Percentiles rank a stretch among this genome's conserved stretches.
phyloP scores from a whole-genome alignment of 2,888 invertebrate genomes.

The Apocheima hispidaria region DNA sequence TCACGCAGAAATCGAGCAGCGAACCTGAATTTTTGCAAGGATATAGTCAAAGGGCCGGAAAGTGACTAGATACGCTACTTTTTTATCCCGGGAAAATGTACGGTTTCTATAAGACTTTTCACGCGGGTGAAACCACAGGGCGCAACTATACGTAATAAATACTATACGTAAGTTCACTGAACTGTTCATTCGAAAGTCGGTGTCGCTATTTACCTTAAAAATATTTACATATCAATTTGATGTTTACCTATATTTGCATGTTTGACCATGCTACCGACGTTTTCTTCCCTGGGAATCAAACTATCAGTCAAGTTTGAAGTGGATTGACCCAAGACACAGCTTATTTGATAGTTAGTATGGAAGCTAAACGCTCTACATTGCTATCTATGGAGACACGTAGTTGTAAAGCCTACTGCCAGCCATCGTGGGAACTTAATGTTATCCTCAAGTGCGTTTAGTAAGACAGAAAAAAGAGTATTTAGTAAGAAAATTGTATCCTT shows the following conservation, averaged over 20 bases:
- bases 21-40: no score
- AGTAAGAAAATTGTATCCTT: no score
- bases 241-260: conserved; percentile 40
- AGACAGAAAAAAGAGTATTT: not conserved
- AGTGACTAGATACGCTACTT: no score
- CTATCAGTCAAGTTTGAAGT: conserved; percentile 59
- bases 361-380: conserved; percentile 29
- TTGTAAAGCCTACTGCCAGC: conserved; percentile 33
- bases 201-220: not conserved
- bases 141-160: no score
- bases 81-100: no score
- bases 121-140: no score
- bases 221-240: conserved; percentile 31
- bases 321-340: conserved; percentile 44
- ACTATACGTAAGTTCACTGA: conserved; percentile 19
- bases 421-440: conserved; percentile 36
- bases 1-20: no score
- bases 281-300: conserved; percentile 49
- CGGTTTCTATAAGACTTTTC: no score
- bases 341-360: conserved; percentile 9
- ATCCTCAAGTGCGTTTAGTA: not conserved
- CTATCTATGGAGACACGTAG: conserved; percentile 5
- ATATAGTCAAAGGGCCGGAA: no score
- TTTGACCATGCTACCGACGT: conserved; percentile 43
- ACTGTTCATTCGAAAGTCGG: conserved; percentile 8